These are phyloP conservation scores for Centropristis striata DNA, from an alignment of 2,113 vertebrate genomes.

Conservation along the genomic window DNA sequence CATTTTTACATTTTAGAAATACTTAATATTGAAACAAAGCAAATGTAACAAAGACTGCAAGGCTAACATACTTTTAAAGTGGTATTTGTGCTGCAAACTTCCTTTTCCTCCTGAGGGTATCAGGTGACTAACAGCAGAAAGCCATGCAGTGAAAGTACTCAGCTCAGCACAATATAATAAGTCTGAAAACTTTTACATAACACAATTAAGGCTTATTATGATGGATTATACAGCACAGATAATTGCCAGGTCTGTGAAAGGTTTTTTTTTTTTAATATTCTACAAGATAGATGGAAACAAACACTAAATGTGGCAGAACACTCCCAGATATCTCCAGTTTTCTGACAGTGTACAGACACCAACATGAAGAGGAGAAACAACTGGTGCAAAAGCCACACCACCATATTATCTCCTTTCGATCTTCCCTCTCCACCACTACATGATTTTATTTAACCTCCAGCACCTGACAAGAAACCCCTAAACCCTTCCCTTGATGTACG, in stretches of 20 bases:
- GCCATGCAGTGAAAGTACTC: neutral
- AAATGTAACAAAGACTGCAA: neutral
- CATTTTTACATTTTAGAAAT: neutral
- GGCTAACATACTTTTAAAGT: neutral
- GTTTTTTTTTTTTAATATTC: neutral
- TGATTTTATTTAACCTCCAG: slow-evolving; percentile 47
- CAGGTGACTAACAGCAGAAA: slow-evolving; percentile 5
- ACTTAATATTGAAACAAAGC: neutral
- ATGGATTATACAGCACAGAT: neutral
- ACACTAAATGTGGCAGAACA: neutral
- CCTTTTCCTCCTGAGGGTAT: neutral
- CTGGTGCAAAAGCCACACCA: neutral
- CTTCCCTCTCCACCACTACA: neutral
- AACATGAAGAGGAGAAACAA: neutral
- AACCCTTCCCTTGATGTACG: slow-evolving; percentile 45
- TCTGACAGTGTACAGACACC: neutral
- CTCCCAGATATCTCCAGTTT: neutral
- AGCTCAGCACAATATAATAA: neutral
- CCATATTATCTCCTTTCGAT: neutral
- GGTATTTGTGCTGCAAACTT: slow-evolving; percentile 2
- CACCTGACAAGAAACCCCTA: slow-evolving; percentile 41
- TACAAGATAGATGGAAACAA: neutral
- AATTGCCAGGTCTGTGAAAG: neutral
- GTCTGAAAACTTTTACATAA: neutral
- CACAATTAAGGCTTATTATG: neutral